Evolutionary conservation across 2,113 vertebrate genomes (phyloP).

Genomic region (Bufo bufo): DNA sequence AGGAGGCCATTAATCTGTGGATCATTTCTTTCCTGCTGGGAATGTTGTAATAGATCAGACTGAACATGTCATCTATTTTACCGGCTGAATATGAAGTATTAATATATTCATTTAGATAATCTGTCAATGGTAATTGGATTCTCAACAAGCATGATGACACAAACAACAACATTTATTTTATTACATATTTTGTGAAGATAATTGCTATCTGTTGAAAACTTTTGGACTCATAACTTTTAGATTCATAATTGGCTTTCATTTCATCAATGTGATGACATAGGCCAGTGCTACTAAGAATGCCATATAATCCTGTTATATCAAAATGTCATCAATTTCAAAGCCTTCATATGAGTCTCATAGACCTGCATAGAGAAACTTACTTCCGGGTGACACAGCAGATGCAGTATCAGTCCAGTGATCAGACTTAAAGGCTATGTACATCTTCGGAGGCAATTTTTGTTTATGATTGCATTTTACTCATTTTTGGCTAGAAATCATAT

Average conservation of each 20-base stretch:
- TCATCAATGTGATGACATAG: not conserved
- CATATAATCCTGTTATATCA: not conserved
- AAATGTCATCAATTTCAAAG: too few relatives aligned
- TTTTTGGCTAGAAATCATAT: too few relatives aligned
- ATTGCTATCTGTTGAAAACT: not conserved
- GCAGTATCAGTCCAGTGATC: too few relatives aligned
- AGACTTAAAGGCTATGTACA: too few relatives aligned
- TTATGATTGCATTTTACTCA: too few relatives aligned
- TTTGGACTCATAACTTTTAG: not conserved
- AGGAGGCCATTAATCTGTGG: not conserved
- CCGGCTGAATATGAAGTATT: not conserved
- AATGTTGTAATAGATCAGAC: not conserved
- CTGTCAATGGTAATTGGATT: not conserved
- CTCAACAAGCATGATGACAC: not conserved
- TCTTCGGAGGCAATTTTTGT: too few relatives aligned
- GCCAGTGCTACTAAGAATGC: not conserved
- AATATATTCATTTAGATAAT: conserved; percentile 7
- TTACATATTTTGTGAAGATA: not conserved
- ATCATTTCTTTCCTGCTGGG: not conserved
- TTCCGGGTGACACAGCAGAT: too few relatives aligned
- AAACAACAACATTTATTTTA: conserved; percentile 3
- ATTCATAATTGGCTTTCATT: not conserved
- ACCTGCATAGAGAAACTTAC: too few relatives aligned
- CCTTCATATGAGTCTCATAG: too few relatives aligned
- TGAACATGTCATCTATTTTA: not conserved